Evolutionary conservation across 2,888 invertebrate species (phyloP).

Genomic region (Eilema griseolum): DNA sequence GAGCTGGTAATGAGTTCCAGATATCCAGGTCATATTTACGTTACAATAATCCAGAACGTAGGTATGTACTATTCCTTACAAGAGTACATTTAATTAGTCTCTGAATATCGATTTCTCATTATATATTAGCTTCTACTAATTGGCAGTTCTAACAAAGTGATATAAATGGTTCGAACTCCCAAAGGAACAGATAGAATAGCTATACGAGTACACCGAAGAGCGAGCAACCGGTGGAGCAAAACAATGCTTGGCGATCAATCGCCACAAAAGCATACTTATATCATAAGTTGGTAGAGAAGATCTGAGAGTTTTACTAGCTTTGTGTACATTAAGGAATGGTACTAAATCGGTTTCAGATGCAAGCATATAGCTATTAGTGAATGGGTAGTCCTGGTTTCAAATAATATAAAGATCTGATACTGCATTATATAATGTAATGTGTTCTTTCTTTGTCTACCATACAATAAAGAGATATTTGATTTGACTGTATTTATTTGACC

Average conservation of each 20-base stretch:
- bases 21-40: no score
- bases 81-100: background rate
- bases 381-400: no score
- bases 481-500: no score
- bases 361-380: no score
- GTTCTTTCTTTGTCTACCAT: no score
- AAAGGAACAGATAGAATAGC: background rate
- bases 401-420: no score
- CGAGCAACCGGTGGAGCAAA: background rate
- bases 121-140: background rate
- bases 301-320: no score
- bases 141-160: slow-evolving; percentile 2
- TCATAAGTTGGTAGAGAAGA: background rate
- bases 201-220: background rate
- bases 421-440: no score
- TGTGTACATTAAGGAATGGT: no score
- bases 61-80: background rate
- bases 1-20: no score
- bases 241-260: slow-evolving; percentile 4
- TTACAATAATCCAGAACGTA: background rate
- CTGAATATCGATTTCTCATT: background rate
- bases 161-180: background rate
- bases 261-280: background rate
- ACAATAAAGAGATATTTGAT: no score
- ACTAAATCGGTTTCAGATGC: no score